Evolutionary conservation across 2,888 invertebrate genomes (phyloP).

Genomic region (Masnerella sp.): DNA sequence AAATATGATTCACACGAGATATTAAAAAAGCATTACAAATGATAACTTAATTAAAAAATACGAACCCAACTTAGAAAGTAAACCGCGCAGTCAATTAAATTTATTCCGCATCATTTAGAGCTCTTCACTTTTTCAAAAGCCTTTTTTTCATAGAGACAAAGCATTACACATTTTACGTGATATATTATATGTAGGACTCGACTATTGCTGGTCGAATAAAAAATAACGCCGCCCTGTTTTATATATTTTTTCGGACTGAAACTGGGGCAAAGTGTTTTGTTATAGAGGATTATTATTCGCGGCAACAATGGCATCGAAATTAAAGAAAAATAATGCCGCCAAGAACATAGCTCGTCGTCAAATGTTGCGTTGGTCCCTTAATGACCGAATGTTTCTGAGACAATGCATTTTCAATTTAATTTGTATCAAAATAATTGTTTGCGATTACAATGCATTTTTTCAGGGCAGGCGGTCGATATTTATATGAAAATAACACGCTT

Average conservation of each 20-base stretch:
- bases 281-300: constrained; percentile 18
- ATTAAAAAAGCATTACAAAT: neutral
- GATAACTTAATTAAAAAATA: no score
- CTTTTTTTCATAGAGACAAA: constrained; percentile 11
- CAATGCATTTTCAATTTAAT: constrained; percentile 1
- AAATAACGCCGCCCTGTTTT: constrained; percentile 18
- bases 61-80: no score
- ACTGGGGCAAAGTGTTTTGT: constrained; percentile 7
- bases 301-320: constrained; percentile 17
- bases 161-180: constrained; percentile 25
- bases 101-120: constrained; percentile 7
- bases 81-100: neutral
- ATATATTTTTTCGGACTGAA: constrained; percentile 12
- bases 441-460: neutral
- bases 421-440: neutral
- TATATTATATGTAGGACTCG: constrained; percentile 20
- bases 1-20: no score
- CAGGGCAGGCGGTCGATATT: neutral
- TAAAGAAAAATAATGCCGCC: constrained; percentile 15
- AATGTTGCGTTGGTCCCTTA: neutral
- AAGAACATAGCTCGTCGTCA: neutral
- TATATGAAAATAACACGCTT: no score
- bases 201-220: constrained; percentile 14
- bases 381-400: neutral
- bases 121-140: constrained; percentile 1